These are phyloP conservation scores for Halcyon chelicuti DNA, from an alignment of 2,797 vertebrate species.

Conservation along the genomic window DNA sequence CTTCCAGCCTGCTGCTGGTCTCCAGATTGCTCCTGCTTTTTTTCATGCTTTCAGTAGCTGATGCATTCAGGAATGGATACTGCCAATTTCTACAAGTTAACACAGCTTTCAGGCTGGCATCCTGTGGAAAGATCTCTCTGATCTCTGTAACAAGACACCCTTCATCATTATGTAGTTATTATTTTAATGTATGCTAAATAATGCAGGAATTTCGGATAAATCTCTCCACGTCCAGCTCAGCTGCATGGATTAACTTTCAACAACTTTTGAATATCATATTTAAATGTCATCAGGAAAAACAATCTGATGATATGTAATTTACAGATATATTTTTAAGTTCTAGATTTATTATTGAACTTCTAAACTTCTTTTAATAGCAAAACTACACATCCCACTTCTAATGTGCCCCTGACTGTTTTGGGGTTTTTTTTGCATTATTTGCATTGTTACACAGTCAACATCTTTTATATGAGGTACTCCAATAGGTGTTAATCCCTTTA, in stretches of 20 bases:
- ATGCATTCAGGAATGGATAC: not conserved
- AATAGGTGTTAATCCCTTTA: slow-evolving; percentile 42
- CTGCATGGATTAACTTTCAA: slow-evolving; percentile 10
- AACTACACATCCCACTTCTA: not conserved
- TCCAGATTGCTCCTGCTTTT: not conserved
- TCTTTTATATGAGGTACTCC: slow-evolving; percentile 1
- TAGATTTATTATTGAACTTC: not conserved
- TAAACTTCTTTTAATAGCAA: not conserved
- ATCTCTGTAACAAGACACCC: not conserved
- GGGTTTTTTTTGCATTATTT: not conserved
- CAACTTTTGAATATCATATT: slow-evolving; percentile 18
- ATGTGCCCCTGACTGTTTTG: not conserved
- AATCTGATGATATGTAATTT: not conserved
- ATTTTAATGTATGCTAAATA: slow-evolving; percentile 33
- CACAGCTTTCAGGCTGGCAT: not conserved
- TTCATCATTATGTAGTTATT: not conserved
- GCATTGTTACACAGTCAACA: not conserved
- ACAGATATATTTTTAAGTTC: not conserved
- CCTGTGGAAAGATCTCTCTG: not conserved
- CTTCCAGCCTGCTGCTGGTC: not conserved
- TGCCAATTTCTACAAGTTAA: not conserved
- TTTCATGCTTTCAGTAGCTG: not conserved
- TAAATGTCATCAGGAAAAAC: slow-evolving; percentile 24
- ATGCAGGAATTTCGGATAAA: slow-evolving; percentile 17
- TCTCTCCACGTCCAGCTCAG: slow-evolving; percentile 6